A percentile compares a stretch with the other conserved stretches of the same genome.
These are phyloP conservation scores for Chelidonichthys spinosus DNA, from an alignment of 2,797 vertebrate species.

Conservation along the genomic window DNA sequence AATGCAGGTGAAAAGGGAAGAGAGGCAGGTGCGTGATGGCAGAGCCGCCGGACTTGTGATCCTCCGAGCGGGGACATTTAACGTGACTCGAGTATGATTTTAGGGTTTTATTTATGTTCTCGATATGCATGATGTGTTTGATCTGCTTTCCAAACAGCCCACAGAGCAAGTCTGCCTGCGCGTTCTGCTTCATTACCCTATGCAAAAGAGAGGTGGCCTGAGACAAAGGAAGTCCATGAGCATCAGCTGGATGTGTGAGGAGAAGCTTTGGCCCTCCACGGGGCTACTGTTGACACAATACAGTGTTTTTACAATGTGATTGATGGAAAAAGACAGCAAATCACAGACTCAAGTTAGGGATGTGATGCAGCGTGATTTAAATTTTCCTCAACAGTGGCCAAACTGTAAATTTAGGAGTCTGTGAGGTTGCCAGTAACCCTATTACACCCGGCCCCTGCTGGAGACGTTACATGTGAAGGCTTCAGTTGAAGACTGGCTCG, in stretches of 20 bases:
- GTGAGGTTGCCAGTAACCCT: conserved; percentile 4
- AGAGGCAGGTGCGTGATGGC: conserved; percentile 5
- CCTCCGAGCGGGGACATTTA: background rate
- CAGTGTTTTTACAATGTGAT: conserved; percentile 41
- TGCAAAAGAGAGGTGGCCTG: conserved; percentile 63
- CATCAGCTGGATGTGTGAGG: conserved; percentile 43
- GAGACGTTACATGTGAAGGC: background rate
- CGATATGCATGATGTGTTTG: conserved; percentile 10
- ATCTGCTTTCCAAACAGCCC: conserved; percentile 38
- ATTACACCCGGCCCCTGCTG: background rate
- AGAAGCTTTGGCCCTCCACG: conserved; percentile 19
- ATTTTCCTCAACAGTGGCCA: conserved; percentile 17
- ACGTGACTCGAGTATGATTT: background rate
- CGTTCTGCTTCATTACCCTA: conserved; percentile 66
- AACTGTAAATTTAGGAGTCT: conserved; percentile 33
- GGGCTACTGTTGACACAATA: conserved; percentile 34
- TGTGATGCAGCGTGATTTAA: conserved; percentile 15
- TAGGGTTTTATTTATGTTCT: conserved; percentile 3
- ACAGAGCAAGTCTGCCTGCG: conserved; percentile 26
- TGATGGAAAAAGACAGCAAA: conserved; percentile 33
- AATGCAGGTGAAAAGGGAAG: conserved; percentile 44
- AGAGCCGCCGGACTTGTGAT: background rate
- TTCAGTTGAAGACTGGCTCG: background rate
- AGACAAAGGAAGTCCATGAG: conserved; percentile 60
- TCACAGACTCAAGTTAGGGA: conserved; percentile 12